These are phyloP conservation scores for Thaleichthys pacificus DNA, from an alignment of 2,797 vertebrate species.

Conservation along the genomic window DNA sequence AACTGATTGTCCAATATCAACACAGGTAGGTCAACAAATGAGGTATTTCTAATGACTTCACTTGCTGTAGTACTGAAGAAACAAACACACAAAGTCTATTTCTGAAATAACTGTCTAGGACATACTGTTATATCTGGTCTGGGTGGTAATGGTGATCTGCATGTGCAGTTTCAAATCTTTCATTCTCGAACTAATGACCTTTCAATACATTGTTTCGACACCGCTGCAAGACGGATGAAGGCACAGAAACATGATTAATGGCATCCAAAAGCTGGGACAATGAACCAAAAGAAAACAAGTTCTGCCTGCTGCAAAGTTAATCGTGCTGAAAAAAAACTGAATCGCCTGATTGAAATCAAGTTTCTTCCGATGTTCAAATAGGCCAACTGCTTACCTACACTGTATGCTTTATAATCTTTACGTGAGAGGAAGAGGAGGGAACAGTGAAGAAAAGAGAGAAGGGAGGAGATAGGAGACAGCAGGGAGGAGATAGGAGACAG, in stretches of 20 bases:
- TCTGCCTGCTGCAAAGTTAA: conserved; percentile 22
- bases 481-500: no score
- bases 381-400: neutral
- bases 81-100: neutral
- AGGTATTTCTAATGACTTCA: neutral
- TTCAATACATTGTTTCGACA: conserved; percentile 22
- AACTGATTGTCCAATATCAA: neutral
- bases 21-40: neutral
- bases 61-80: neutral
- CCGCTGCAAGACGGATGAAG: neutral
- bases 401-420: neutral
- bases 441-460: neutral
- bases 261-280: conserved; percentile 2
- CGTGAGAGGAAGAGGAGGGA: neutral
- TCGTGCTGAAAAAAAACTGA: conserved; percentile 17
- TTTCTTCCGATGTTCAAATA: neutral
- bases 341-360: neutral
- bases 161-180: neutral
- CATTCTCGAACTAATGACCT: neutral
- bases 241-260: conserved; percentile 28
- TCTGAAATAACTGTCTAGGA: neutral
- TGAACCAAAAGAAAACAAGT: conserved; percentile 19
- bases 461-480: neutral
- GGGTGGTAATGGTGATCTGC: neutral
- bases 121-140: neutral